Evolutionary conservation across 1,140 invertebrate species (phyloP), one percentile per base, ranked within the genome.

Genomic region (Spodoptera litura): DNA sequence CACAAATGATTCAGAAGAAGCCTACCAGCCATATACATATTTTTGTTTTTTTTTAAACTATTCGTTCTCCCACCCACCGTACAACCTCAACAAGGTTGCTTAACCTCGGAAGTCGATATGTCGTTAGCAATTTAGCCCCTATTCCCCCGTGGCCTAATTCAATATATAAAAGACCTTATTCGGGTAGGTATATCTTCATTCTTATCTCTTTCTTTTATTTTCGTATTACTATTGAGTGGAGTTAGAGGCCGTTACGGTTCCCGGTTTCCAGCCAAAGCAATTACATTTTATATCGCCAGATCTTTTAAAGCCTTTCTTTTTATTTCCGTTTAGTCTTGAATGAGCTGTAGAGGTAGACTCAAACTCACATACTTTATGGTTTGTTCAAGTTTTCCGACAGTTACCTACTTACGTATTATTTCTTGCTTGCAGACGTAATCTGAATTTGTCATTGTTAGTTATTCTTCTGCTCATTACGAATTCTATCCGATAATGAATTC

Each of bases 201-300:
- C n/a, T 71, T 53, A 53, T 53, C n/a, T 71, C 53, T 71, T 56
- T 71, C 66, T 38, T 71, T 71, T 71, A 35, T 56, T 55, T 71
- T 55, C 51, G 52, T 71, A 71, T 55, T 56, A 38, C 68, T 71
- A 71, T 56, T 71, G 52, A 71, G 68, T 55, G 52, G 53, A 71
- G 52, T 56, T 71, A 56, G 52, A 56, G 52, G 52, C 52, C 31
- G 68, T 71, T 71, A 56, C 27, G 52, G n/a, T 56, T 56, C 68
- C 44, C 68, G 13, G 13, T 71, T 55, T 31, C 68, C 56, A 71
- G 68, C 68, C 68, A 71, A 71, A 71, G 68, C 68, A 71, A 71
- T 71, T 38, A 71, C 68, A 71, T 71, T 70, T 70, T 70, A 70
- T 70, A 70, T 52, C 66, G 49, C 20, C 20, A 70, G 66, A 71